phyloP scores from a whole-genome alignment of 2,888 invertebrate species.

The Pyrocoelia pectoralis region DNA sequence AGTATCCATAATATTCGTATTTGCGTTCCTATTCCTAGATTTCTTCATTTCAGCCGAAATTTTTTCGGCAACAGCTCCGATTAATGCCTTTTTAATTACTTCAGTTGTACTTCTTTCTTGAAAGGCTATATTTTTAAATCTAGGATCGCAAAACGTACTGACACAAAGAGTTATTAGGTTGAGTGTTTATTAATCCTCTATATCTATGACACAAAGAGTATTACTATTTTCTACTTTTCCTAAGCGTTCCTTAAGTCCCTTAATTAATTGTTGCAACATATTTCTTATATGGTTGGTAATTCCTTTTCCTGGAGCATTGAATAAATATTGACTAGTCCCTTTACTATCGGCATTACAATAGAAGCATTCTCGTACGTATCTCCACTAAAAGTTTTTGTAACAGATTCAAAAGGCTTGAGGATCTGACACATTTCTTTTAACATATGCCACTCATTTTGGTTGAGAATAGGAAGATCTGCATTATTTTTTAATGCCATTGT shows the following conservation, averaged over 20 bases:
- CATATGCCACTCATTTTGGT: slow-evolving; percentile 16
- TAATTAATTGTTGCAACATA: background rate
- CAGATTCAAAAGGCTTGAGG: slow-evolving; percentile 19
- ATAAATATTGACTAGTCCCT: background rate
- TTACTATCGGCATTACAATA: slow-evolving; percentile 18
- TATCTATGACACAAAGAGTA: too few species aligned
- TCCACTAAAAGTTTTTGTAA: slow-evolving; percentile 18
- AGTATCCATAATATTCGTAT: too few species aligned
- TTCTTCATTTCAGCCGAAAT: too few species aligned
- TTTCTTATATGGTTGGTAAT: background rate
- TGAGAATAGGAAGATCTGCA: slow-evolving; percentile 13
- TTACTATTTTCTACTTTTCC: slow-evolving; percentile 18
- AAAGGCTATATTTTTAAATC: slow-evolving; percentile 30
- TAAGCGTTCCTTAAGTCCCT: slow-evolving; percentile 1
- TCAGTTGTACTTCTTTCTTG: slow-evolving; percentile 8
- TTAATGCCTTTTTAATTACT: background rate
- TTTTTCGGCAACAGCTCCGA: background rate
- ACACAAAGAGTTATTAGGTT: too few species aligned
- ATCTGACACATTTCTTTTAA: slow-evolving; percentile 12
- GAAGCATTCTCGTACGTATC: slow-evolving; percentile 23
- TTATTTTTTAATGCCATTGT: slow-evolving; percentile 28
- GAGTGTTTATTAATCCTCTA: too few species aligned
- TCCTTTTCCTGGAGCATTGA: background rate
- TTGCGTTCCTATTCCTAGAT: too few species aligned
- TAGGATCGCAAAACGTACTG: slow-evolving; percentile 26